Evolutionary conservation across 92 coral and sea anemone species (phyloP).

Genomic region (Heteractis magnifica): DNA sequence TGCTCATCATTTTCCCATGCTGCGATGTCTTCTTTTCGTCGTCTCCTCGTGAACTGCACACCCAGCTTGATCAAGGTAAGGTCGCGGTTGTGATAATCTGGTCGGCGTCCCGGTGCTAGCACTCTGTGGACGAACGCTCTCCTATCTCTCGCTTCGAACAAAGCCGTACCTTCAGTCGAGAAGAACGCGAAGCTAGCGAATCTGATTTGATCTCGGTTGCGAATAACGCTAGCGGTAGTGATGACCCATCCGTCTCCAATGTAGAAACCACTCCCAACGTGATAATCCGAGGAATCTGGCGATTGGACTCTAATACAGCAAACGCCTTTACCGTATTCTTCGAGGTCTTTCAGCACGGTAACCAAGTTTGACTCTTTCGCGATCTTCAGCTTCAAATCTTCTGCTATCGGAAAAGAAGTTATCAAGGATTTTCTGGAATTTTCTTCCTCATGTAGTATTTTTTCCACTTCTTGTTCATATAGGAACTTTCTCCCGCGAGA

Average conservation of each 20-base stretch:
- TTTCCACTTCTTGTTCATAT: constrained; percentile 65
- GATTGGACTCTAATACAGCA: constrained; percentile 65
- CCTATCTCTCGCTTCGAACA: constrained; percentile 61
- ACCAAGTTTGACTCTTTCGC: constrained; percentile 38
- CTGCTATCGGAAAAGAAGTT: constrained; percentile 61
- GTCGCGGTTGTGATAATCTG: constrained; percentile 85
- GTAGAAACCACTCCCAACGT: constrained; percentile 69
- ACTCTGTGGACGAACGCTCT: constrained; percentile 76
- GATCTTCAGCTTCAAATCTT: constrained; percentile 50
- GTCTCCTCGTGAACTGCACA: constrained; percentile 54
- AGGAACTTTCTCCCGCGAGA: constrained; percentile 70
- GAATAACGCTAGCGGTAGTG: constrained; percentile 68
- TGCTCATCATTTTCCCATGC: constrained; percentile 82
- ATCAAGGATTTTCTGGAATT: constrained; percentile 54
- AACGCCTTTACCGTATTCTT: constrained; percentile 66
- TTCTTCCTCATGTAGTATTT: constrained; percentile 49
- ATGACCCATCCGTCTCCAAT: constrained; percentile 84
- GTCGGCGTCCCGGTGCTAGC: constrained; percentile 79
- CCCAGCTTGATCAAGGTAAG: constrained; percentile 75
- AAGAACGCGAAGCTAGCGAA: constrained; percentile 60
- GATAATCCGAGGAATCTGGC: constrained; percentile 38
- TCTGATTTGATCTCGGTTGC: constrained; percentile 70
- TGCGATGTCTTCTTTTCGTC: constrained; percentile 58
- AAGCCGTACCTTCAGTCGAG: constrained; percentile 43
- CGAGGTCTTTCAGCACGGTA: constrained; percentile 55